Percentiles rank a stretch among this genome's conserved stretches.
Conservation (phyloP, 2,888 invertebrate genomes). For the Magallana nippona region DNA sequence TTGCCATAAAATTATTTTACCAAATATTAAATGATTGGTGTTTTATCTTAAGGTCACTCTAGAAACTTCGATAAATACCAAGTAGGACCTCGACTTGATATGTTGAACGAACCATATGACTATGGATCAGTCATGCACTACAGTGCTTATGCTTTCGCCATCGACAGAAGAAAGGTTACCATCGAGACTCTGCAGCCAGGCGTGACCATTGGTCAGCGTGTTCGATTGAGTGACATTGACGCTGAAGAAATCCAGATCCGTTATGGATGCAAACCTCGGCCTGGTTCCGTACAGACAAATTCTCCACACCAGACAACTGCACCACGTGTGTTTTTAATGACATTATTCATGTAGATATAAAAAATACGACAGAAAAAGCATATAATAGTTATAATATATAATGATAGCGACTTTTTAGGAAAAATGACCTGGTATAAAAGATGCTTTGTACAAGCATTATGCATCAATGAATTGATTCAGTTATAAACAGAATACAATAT, state of each 20-base stretch:
- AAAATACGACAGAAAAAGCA: too few species aligned
- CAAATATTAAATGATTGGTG: too few species aligned
- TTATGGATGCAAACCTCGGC: slow-evolving; percentile 74
- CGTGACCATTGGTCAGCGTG: slow-evolving; percentile 83
- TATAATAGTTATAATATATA: too few species aligned
- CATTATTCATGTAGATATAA: too few species aligned
- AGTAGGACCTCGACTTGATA: slow-evolving; percentile 55
- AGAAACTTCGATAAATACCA: slow-evolving; percentile 67
- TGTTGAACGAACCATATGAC: slow-evolving; percentile 84
- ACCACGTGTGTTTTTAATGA: too few species aligned
- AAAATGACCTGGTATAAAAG: too few species aligned
- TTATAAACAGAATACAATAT: too few species aligned
- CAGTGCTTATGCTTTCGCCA: slow-evolving; percentile 81
- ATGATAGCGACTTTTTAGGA: too few species aligned
- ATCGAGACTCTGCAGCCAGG: slow-evolving; percentile 80
- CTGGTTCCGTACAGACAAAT: slow-evolving; percentile 4
- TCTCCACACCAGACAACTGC: too few species aligned
- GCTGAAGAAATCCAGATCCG: slow-evolving; percentile 79
- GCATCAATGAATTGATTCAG: too few species aligned
- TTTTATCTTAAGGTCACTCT: slow-evolving; percentile 54
- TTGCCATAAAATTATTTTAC: too few species aligned
- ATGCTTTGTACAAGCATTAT: too few species aligned
- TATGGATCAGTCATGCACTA: slow-evolving; percentile 91
- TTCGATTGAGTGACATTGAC: slow-evolving; percentile 77
- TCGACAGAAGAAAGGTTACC: slow-evolving; percentile 80